Evolutionary conservation across 2,888 invertebrate genomes (phyloP).

Genomic region (Leptinotarsa haldemani): DNA sequence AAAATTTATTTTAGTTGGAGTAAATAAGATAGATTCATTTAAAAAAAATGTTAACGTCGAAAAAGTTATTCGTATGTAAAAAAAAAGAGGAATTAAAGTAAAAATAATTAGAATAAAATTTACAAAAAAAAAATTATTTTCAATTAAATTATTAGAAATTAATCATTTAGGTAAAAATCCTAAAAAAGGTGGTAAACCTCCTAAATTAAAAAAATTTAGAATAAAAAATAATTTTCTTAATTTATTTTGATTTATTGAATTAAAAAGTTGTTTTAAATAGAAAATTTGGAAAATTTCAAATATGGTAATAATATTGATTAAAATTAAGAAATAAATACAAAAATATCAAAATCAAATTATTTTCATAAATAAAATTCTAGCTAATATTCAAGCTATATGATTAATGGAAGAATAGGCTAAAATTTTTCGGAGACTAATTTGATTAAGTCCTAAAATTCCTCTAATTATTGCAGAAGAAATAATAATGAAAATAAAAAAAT

Average conservation of each 20-base stretch:
- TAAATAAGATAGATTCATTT: slow-evolving; percentile 23
- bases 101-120: slow-evolving; percentile 65
- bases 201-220: slow-evolving; percentile 70
- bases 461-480: slow-evolving; percentile 67
- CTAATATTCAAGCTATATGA: slow-evolving; percentile 69
- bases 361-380: slow-evolving; percentile 44
- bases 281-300: slow-evolving; percentile 68
- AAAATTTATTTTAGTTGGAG: slow-evolving; percentile 4
- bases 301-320: slow-evolving; percentile 65
- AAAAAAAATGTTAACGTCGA: slow-evolving; percentile 64
- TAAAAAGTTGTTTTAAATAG: slow-evolving; percentile 69
- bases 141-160: slow-evolving; percentile 69
- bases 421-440: slow-evolving; percentile 67
- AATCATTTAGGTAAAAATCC: slow-evolving; percentile 75
- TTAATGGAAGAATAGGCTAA: slow-evolving; percentile 75
- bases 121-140: slow-evolving; percentile 65
- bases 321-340: slow-evolving; percentile 65
- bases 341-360: slow-evolving; percentile 59
- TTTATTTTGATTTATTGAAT: slow-evolving; percentile 62
- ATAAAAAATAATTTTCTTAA: slow-evolving; percentile 68
- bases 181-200: slow-evolving; percentile 71
- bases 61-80: slow-evolving; percentile 69
- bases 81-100: slow-evolving; percentile 28
- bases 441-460: slow-evolving; percentile 67
- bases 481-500: slow-evolving; percentile 66